phyloP scores from a whole-genome alignment of 2,888 invertebrate genomes.

The Drosophila hawaiiensis region DNA sequence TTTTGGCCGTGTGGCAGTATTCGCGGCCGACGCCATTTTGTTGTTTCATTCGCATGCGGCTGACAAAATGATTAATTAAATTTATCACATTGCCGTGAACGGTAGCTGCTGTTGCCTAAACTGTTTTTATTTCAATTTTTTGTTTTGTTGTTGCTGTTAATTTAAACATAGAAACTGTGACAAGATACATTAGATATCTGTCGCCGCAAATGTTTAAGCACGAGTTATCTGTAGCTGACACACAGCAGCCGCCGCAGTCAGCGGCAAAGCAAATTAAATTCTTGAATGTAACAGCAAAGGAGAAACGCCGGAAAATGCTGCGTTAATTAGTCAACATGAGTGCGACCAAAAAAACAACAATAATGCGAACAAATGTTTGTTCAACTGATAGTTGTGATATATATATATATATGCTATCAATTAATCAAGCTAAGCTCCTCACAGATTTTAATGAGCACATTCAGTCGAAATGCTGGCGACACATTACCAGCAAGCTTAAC shows the following conservation, averaged over 20 bases:
- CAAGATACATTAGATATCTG: constrained; percentile 64
- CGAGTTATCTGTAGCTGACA: constrained; percentile 37
- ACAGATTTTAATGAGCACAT: constrained; percentile 56
- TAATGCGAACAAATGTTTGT: constrained; percentile 41
- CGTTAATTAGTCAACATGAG: constrained; percentile 68
- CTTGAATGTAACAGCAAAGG: constrained; percentile 3
- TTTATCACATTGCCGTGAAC: constrained; percentile 68
- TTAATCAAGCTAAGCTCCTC: constrained; percentile 50
- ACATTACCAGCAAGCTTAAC: constrained; percentile 41
- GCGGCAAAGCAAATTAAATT: constrained; percentile 20
- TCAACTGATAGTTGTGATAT: constrained; percentile 36
- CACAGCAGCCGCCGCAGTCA: constrained; percentile 19
- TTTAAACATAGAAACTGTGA: constrained; percentile 76
- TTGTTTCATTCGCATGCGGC: constrained; percentile 57
- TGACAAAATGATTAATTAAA: constrained; percentile 74
- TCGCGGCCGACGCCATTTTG: constrained; percentile 61
- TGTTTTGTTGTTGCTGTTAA: constrained; percentile 45
- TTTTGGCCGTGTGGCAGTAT: constrained; percentile 45
- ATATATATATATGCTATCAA: constrained; percentile 28
- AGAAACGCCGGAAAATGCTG: constrained; percentile 43
- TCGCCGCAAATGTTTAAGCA: constrained; percentile 29
- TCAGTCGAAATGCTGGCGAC: constrained; percentile 24
- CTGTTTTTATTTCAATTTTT: not conserved
- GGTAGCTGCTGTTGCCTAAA: constrained; percentile 26
- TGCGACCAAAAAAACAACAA: constrained; percentile 28